phyloP scores from a whole-genome alignment of 2,888 invertebrate genomes.

The Salpingus planirostris region DNA sequence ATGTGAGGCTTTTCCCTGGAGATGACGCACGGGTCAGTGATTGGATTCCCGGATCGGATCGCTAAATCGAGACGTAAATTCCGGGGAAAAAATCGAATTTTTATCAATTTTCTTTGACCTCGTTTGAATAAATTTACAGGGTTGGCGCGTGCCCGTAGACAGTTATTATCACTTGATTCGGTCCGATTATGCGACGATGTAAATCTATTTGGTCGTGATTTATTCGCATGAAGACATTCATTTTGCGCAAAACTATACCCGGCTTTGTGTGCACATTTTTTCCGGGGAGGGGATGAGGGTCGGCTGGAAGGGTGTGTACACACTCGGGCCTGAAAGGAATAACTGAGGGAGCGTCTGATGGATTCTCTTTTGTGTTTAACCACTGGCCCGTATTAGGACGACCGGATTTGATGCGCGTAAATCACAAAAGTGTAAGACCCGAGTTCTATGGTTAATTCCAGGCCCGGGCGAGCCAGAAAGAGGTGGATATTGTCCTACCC shows the following conservation, averaged over 20 bases:
- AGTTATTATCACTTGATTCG: constrained; percentile 27
- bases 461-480: too few relatives aligned
- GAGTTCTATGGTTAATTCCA: constrained; percentile 4
- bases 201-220: constrained; percentile 22
- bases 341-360: constrained; percentile 32
- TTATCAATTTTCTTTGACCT: too few relatives aligned
- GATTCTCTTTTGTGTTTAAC: constrained; percentile 37
- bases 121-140: too few relatives aligned
- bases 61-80: too few relatives aligned
- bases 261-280: neutral
- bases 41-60: constrained; percentile 12
- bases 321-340: constrained; percentile 22
- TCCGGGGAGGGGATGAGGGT: neutral
- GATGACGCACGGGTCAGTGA: constrained; percentile 22
- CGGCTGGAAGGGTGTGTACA: neutral
- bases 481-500: constrained; percentile 8
- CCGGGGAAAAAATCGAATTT: too few relatives aligned
- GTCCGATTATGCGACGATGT: constrained; percentile 24
- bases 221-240: constrained; percentile 19
- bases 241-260: constrained; percentile 16
- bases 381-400: constrained; percentile 33
- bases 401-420: constrained; percentile 34
- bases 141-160: too few relatives aligned
- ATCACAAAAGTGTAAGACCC: constrained; percentile 27
- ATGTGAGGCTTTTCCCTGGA: constrained; percentile 19